Conservation (phyloP, 1,140 invertebrate species). For the Zaprionus camerounensis region DNA sequence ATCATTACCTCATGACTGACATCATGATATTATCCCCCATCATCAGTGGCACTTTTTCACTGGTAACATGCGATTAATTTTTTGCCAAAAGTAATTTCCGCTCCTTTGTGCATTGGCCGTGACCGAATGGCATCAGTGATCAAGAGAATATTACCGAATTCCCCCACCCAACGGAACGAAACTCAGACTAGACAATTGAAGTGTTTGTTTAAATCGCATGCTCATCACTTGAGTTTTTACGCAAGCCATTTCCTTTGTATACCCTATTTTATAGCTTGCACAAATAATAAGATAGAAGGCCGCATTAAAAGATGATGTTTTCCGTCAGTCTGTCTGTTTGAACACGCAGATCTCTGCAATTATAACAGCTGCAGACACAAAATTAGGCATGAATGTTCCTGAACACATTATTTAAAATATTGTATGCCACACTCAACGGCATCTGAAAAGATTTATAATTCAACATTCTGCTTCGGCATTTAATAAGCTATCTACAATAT, state of each 20-base stretch:
- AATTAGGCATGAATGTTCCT: too few species aligned
- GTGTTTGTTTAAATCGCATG: not conserved
- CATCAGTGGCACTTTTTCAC: not conserved
- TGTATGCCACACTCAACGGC: too few species aligned
- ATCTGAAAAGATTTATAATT: too few species aligned
- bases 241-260: not conserved
- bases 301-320: not conserved
- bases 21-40: slow-evolving; percentile 6
- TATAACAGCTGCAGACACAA: not conserved
- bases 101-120: slow-evolving; percentile 24
- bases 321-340: not conserved
- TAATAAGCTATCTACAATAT: too few species aligned
- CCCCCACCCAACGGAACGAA: not conserved
- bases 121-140: slow-evolving; percentile 19
- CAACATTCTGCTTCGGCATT: too few species aligned
- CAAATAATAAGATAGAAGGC: too few species aligned
- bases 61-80: slow-evolving; percentile 11
- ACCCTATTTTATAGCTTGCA: not conserved
- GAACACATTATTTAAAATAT: too few species aligned
- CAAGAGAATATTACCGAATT: not conserved
- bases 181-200: not conserved
- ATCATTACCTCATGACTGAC: slow-evolving; percentile 19
- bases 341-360: not conserved
- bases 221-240: not conserved
- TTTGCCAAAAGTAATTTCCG: slow-evolving; percentile 23